Base-by-base conservation (phyloP, 2,888 invertebrate species). In the Octodonta nipae region DNA sequence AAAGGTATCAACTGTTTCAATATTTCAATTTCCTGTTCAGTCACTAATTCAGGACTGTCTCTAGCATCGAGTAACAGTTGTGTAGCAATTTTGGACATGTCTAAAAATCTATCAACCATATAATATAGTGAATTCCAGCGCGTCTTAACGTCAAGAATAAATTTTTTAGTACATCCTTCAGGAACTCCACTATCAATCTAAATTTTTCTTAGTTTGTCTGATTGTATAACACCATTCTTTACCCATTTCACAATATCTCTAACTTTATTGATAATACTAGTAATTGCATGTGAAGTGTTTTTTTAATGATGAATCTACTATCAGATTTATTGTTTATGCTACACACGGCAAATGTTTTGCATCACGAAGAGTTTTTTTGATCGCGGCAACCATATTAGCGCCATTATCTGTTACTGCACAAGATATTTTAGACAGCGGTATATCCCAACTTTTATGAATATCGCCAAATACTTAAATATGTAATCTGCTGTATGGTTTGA, bases 81-180 rank as follows among this genome's bases (percentile, higher is more conserved):
- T 5, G 32, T 3, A 32, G 32, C 32, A 32, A 32, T 32, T 26
- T 26, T 32, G 8, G 26, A 32, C 26, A 32, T 32, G 10, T 32
- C 32, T 26, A 32, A 15, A 3, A 32, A 32, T 26, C 32, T 32
- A 13, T 32, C 32, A 5, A 32, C 3, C 32, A 32, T 20, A 27
- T 27, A 27, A 11, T 5, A 27, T 13, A 16, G n/a, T 28, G 28
- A 28, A 3, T 28, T 28, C 28, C 4, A 28, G 28, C 15, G 28
- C 15, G 28, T 28, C n/a, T 28, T 14, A 28, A 28, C 15, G n/a
- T 28, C 15, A 3, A 13, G 13, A 14, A 14, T 15, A n/a, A 13
- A 6, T n/a, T 28, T 28, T 28, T 28, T 28, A 3, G 15, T 14
- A 3, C 5, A 28, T n/a, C 13, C 28, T 28, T 28, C 28, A 28